Base-by-base conservation (phyloP, 1,140 invertebrate species). In the Musca vetustissima region DNA sequence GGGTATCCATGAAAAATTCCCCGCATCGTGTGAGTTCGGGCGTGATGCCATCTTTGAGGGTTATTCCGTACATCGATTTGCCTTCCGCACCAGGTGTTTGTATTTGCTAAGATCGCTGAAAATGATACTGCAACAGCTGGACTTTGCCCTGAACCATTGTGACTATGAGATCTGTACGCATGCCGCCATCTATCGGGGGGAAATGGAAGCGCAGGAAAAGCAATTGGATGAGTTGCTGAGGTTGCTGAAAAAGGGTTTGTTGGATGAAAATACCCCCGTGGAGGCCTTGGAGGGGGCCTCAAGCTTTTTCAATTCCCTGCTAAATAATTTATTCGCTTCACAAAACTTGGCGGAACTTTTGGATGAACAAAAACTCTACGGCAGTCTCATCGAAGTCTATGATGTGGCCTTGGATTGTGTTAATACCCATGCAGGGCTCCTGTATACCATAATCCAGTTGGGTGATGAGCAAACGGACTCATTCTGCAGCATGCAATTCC, bases 181-280 rank as follows among this genome's bases (percentile, higher is more conserved):
- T 83, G 89, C 95, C 1, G 96, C 95, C 4, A 88, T 88, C 6
- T 88, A 94, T 11, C 91, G 93, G 74, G 91, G 92, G 0, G 97
- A 99, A 82, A 93, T 98, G 84, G 85, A 87, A 13, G 87, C 88
- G 2, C 96, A 98, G 83, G 97, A 99, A 80, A 92, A 93, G 76
- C 88, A 91, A 13, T 78, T 99, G 1, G 97, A 99, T 80, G 89
- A 89, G 28, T 91, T 94, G 73, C 90, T 98, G 55, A 94, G 97
- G 55, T 84, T 98, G 7, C 87, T 98, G 0, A 92, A 94, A 80
- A 89, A 90, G 57, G 93, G 94, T 81, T 92, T 92, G 84, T 84
- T 98, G 25, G 96, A 98, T 84, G 96, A 98, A 84, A 97, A 96
- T 82, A 89, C 94, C 36, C 88, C 90, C 1, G 87, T 93, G 65